These are phyloP conservation scores for Callopanchax toddi DNA, from an alignment of 2,113 vertebrate species.

Conservation along the genomic window DNA sequence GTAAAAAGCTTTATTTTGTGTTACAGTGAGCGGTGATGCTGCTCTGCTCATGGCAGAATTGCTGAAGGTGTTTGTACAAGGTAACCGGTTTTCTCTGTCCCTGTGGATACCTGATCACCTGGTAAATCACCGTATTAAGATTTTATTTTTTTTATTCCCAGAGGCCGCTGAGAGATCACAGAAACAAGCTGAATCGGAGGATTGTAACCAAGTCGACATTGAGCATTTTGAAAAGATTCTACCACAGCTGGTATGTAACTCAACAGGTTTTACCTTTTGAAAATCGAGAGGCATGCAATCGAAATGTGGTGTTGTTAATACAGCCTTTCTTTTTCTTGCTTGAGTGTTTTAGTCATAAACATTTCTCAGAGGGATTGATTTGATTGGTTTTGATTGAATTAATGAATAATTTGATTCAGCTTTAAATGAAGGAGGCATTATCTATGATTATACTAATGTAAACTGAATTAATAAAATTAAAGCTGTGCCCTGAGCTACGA, in stretches of 20 bases:
- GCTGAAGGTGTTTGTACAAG: conserved; percentile 79
- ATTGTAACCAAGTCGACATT: conserved; percentile 73
- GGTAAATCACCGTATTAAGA: not conserved
- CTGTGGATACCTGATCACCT: too few relatives aligned
- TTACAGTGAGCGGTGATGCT: conserved; percentile 73
- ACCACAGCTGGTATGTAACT: conserved; percentile 78
- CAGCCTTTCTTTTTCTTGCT: not conserved
- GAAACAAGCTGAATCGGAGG: conserved; percentile 79
- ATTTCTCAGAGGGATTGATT: too few relatives aligned
- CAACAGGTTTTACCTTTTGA: not conserved
- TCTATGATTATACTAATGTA: not conserved
- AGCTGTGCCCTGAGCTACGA: too few relatives aligned
- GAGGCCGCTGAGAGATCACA: conserved; percentile 77
- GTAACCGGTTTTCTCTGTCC: conserved; percentile 55
- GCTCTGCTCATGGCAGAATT: conserved; percentile 75
- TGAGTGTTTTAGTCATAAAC: too few relatives aligned
- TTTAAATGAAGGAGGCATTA: not conserved
- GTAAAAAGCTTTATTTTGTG: conserved; percentile 1
- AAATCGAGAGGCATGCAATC: not conserved
- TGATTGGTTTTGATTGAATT: not conserved
- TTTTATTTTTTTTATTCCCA: conserved; percentile 35
- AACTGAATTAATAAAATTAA: not conserved
- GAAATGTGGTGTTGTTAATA: not conserved
- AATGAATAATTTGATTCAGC: not conserved
- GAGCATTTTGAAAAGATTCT: conserved; percentile 84